Percentiles rank a stretch among this genome's conserved stretches.
Conservation (phyloP, 1,140 invertebrate genomes). For the Magallana angulata region DNA sequence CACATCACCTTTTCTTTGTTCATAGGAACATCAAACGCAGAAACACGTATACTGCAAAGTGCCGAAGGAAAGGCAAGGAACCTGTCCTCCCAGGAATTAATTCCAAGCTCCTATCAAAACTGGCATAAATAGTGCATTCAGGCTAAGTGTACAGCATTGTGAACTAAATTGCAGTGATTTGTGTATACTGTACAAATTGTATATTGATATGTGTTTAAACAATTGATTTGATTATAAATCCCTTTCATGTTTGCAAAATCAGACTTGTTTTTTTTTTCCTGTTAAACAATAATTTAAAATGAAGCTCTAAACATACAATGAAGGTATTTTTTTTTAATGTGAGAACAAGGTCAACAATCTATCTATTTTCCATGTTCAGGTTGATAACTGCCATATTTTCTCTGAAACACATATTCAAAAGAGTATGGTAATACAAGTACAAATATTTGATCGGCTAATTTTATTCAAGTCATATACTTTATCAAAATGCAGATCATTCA, state of each 20-base stretch:
- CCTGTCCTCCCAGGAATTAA: neutral
- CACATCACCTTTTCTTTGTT: neutral
- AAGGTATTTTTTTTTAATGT: neutral
- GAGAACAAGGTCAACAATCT: neutral
- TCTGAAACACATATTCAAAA: neutral
- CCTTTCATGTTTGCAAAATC: too few relatives aligned
- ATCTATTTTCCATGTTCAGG: neutral
- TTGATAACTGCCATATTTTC: neutral
- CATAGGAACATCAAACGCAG: neutral
- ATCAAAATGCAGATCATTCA: too few relatives aligned
- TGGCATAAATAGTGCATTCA: neutral
- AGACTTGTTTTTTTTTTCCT: too few relatives aligned
- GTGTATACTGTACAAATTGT: too few relatives aligned
- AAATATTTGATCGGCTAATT: neutral
- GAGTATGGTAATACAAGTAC: neutral
- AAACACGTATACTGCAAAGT: neutral
- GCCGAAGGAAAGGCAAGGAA: neutral
- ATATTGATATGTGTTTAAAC: too few relatives aligned
- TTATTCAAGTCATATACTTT: neutral
- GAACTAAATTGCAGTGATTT: neutral
- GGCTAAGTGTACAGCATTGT: neutral
- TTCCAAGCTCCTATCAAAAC: too few relatives aligned
- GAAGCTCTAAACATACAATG: neutral
- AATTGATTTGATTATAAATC: too few relatives aligned
- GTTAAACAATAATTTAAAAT: too few relatives aligned